Conservation (phyloP, 2,113 vertebrate species). For the Natator depressus region DNA sequence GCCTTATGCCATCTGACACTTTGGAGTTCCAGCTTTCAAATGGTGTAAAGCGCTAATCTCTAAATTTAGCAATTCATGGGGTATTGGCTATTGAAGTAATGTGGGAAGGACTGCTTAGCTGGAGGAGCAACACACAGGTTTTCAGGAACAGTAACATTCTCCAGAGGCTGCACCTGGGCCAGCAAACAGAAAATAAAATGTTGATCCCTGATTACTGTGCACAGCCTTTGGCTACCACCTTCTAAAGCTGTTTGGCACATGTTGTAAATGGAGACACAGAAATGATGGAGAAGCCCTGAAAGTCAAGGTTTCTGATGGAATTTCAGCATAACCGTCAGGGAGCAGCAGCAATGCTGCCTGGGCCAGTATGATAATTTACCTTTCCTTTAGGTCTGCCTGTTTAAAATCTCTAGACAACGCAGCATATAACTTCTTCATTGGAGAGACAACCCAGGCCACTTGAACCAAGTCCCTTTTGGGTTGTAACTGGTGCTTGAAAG, state of each 20-base stretch:
- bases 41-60: not conserved
- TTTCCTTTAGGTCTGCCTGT: not conserved
- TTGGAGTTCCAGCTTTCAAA: not conserved
- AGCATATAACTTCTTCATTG: not conserved
- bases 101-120: not conserved
- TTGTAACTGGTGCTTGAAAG: not conserved
- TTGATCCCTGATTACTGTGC: not conserved
- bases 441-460: not conserved
- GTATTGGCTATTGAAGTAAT: not conserved
- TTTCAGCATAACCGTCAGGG: constrained; percentile 13
- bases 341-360: not conserved
- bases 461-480: not conserved
- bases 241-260: not conserved
- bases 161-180: not conserved
- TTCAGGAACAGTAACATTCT: not conserved
- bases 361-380: not conserved
- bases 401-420: not conserved
- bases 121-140: accelerated
- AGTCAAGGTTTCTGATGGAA: not conserved
- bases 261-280: not conserved
- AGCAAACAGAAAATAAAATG: not conserved
- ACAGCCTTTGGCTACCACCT: not conserved
- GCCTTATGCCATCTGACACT: not conserved
- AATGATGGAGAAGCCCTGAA: not conserved
- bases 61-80: not conserved